Evolutionary conservation across 2,888 invertebrate species (phyloP), one percentile per base, ranked within the genome.

Genomic region (Lacanobia wlatinum): DNA sequence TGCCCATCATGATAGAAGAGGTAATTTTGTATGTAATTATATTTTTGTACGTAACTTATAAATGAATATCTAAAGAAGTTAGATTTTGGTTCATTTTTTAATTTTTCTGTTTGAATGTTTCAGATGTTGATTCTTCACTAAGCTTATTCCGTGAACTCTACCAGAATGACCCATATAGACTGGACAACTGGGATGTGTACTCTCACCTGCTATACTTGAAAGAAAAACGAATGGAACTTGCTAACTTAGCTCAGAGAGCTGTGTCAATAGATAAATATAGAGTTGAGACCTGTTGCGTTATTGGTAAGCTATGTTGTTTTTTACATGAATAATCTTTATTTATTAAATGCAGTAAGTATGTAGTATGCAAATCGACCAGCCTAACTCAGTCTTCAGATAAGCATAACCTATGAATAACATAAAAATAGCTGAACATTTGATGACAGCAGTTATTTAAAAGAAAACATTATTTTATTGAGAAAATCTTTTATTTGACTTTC

Each of bases 211-310:
- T 99, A 12, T 99, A 99, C 91, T 98, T 99, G 16, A 98, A 98
- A 94, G 99, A 99, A 91, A 97, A 98, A 95, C 97, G 98, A 89
- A 98, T 98, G 84, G 99, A 99, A 92, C 96, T 99, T 84, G 98
- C 99, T 4, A 97, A 98, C 92, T 96, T 99, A 79, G 99, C 99
- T 0, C 99, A 99, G 90, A 98, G 98, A 88, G 98, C 99, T 59
- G 98, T 98, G 67, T 98, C 98, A 88, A 98, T 99, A 85, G 99
- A 99, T 93, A 99, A 99, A 94, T 99, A 99, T 91, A 96, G 98
- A 85, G 98, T 99, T 34, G 99, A 99, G 96, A 99, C 99, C 0
- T 99, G 99, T 93, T 99, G 99, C 95, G 98, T 99, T 82, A 98
- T 99, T 91, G 99, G 99, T 98, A 94, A 95, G 94, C 86, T 23